A percentile compares a stretch with the other conserved stretches of the same genome.
Conservation (phyloP, 2,797 vertebrate genomes). For the Neostethus bicornis region DNA sequence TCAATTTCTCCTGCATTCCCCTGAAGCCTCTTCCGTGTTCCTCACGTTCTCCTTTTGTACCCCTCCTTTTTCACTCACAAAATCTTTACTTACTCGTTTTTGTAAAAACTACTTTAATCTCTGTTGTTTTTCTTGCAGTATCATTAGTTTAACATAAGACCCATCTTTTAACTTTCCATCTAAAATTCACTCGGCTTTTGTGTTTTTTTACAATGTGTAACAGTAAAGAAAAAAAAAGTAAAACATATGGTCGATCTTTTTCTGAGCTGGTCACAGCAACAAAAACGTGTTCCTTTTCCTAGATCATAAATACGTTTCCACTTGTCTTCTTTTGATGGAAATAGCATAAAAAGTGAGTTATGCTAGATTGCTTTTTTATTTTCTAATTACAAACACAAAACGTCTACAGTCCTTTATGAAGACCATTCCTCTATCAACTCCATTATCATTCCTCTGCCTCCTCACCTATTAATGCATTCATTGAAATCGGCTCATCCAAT, state of each 20-base stretch:
- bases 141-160: too few relatives aligned
- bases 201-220: constrained; percentile 4
- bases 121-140: too few relatives aligned
- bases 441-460: too few relatives aligned
- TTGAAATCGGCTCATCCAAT: too few relatives aligned
- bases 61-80: constrained; percentile 33
- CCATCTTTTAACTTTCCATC: too few relatives aligned
- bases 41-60: constrained; percentile 28
- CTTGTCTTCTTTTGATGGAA: constrained; percentile 4
- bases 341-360: neutral
- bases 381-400: too few relatives aligned
- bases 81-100: constrained; percentile 31
- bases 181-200: constrained; percentile 9
- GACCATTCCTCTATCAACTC: too few relatives aligned
- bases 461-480: too few relatives aligned
- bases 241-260: constrained; percentile 2
- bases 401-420: too few relatives aligned
- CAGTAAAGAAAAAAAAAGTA: constrained; percentile 4
- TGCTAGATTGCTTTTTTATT: too few relatives aligned
- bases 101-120: too few relatives aligned
- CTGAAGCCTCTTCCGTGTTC: constrained; percentile 27
- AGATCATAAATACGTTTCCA: neutral
- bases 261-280: neutral
- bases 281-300: constrained; percentile 5
- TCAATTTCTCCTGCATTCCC: constrained; percentile 62